These are phyloP conservation scores for Drosophila monieri DNA, from an alignment of 2,888 invertebrate genomes.

Conservation along the genomic window DNA sequence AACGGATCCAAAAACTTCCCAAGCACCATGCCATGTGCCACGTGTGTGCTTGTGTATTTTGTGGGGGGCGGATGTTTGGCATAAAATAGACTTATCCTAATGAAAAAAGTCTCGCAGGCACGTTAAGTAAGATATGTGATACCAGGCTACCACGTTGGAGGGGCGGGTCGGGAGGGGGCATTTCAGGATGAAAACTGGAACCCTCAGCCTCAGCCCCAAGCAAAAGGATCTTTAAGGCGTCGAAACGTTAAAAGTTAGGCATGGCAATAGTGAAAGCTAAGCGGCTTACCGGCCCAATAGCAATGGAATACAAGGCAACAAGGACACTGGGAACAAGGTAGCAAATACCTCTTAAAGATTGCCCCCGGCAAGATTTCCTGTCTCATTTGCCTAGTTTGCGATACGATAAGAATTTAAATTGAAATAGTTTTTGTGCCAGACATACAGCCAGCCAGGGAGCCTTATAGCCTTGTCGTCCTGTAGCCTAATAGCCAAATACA, in stretches of 20 bases:
- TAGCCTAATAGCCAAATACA: conserved; percentile 6
- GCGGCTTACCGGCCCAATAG: conserved; percentile 58
- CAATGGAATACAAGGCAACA: conserved; percentile 31
- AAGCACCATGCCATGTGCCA: conserved; percentile 20
- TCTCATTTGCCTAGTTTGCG: conserved; percentile 43
- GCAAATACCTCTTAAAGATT: conserved; percentile 46
- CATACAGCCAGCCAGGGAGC: neutral
- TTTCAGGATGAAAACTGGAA: conserved; percentile 9
- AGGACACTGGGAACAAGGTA: conserved; percentile 31
- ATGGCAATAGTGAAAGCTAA: conserved; percentile 62
- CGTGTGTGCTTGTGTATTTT: conserved; percentile 31
- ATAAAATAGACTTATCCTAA: conserved; percentile 78
- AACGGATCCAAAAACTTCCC: conserved; percentile 46
- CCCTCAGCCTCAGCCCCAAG: conserved; percentile 7
- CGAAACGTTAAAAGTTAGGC: conserved; percentile 73
- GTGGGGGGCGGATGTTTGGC: conserved; percentile 56
- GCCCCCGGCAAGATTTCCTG: conserved; percentile 22
- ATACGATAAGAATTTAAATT: conserved; percentile 62
- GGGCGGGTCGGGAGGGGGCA: conserved; percentile 3
- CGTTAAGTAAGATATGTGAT: conserved; percentile 77
- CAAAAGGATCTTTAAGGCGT: conserved; percentile 57
- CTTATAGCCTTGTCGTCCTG: neutral
- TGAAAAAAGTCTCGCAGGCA: conserved; percentile 76
- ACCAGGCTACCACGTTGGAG: conserved; percentile 27
- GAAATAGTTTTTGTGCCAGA: conserved; percentile 51